Evolutionary conservation across 37 sponge, comb jelly and placozoan species (phyloP).

Genomic region (Mnemiopsis leidyi): DNA sequence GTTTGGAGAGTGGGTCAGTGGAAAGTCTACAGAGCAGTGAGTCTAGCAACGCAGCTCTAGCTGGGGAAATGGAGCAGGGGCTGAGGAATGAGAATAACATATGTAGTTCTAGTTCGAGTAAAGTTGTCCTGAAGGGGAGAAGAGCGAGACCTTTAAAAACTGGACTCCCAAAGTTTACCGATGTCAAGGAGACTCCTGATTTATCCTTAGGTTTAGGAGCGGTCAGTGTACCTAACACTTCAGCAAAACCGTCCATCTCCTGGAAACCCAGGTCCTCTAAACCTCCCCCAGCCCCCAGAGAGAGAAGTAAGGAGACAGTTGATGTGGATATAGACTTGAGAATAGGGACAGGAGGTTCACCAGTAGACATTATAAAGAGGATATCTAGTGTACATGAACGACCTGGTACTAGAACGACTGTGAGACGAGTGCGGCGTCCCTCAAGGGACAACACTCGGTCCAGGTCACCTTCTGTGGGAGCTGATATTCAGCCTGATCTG

Average conservation of each 20-base stretch:
- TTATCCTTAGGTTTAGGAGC: background rate
- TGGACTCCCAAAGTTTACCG: background rate
- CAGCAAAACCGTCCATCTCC: background rate
- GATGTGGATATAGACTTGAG: background rate
- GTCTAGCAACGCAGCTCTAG: background rate
- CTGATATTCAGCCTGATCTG: constrained; percentile 27
- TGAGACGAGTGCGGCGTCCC: background rate
- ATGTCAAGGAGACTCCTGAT: background rate
- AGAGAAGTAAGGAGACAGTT: background rate
- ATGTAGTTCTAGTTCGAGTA: background rate
- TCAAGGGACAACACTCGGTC: constrained; percentile 42
- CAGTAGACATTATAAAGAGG: constrained; percentile 42
- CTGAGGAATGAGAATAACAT: background rate
- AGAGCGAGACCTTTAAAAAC: background rate
- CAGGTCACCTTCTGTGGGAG: background rate
- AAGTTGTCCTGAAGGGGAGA: constrained; percentile 5
- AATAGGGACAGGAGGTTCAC: background rate
- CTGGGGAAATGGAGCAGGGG: background rate
- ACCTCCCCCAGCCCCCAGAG: constrained; percentile 1
- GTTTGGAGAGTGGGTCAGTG: background rate
- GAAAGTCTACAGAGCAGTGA: constrained; percentile 12
- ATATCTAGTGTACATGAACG: constrained; percentile 59
- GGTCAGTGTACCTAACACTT: background rate
- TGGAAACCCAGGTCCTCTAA: background rate
- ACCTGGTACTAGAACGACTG: background rate